Conservation (phyloP, 1,140 invertebrate genomes). For the Drosophila arizonae region DNA sequence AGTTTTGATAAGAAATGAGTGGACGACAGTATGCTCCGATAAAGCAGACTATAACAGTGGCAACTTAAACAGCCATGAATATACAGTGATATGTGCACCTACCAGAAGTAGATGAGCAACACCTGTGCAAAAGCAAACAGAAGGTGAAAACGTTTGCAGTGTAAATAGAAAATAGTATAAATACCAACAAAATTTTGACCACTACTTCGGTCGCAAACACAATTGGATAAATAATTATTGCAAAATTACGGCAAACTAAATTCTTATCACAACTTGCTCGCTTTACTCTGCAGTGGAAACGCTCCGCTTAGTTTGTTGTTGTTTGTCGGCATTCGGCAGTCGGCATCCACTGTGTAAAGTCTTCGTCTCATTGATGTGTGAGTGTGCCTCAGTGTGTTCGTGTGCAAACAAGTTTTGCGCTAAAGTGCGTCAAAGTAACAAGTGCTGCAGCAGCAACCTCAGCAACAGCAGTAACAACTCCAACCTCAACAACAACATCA, state of each 20-base stretch:
- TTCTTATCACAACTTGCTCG: conserved; percentile 2
- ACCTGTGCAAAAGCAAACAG: conserved; percentile 9
- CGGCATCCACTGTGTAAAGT: conserved; percentile 18
- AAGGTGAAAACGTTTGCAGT: conserved; percentile 14
- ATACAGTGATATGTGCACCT: conserved; percentile 7
- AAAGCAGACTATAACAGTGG: conserved; percentile 19
- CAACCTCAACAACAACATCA: conserved; percentile 25
- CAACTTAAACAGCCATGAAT: conserved; percentile 9
- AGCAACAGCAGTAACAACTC: conserved; percentile 8
- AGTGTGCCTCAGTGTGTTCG: conserved; percentile 48
- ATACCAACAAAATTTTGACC: conserved; percentile 5
- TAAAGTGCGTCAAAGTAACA: conserved; percentile 42
- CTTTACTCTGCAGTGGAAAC: not conserved
- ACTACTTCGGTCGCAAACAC: not conserved
- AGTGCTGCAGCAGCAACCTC: conserved; percentile 43
- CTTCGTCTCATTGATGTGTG: conserved; percentile 24
- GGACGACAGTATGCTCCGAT: conserved; percentile 14
- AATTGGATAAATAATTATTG: conserved; percentile 12
- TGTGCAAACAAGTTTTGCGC: conserved; percentile 61
- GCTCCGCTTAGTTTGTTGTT: conserved; percentile 18
- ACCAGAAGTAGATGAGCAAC: not conserved
- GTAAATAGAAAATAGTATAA: not conserved
- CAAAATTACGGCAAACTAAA: not conserved
- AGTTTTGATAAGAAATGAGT: conserved; percentile 39
- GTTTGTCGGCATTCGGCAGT: conserved; percentile 27